phyloP scores from a whole-genome alignment of 1,140 invertebrate genomes.

The Apis laboriosa region DNA sequence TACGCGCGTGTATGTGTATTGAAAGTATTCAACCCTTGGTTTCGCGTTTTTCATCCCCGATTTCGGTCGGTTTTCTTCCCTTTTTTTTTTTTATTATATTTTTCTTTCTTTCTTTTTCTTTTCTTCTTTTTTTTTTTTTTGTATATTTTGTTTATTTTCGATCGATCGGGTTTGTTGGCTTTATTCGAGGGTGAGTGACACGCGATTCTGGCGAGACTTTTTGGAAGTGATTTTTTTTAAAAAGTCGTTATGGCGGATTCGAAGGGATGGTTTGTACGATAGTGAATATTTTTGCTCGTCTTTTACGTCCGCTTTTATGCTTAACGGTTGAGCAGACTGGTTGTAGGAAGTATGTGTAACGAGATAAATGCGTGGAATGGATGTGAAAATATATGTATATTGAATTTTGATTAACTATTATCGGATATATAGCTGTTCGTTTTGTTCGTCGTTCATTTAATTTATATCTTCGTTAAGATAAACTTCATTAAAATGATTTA shows the following conservation, averaged over 20 bases:
- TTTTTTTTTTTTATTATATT: too few relatives aligned
- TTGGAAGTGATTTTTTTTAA: not conserved
- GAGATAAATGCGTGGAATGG: too few relatives aligned
- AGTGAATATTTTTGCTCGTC: not conserved
- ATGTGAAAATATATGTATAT: too few relatives aligned
- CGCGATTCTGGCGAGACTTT: not conserved
- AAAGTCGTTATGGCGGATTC: not conserved
- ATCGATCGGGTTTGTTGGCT: not conserved
- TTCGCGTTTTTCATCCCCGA: not conserved
- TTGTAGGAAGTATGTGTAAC: too few relatives aligned
- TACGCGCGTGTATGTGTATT: not conserved
- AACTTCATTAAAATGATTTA: too few relatives aligned
- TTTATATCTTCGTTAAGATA: too few relatives aligned
- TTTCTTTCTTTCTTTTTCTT: not conserved
- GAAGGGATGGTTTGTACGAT: not conserved
- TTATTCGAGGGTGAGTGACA: not conserved
- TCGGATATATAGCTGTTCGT: too few relatives aligned
- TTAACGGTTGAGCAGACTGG: too few relatives aligned
- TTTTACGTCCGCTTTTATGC: too few relatives aligned
- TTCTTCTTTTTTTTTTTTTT: not conserved
- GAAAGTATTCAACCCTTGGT: not conserved
- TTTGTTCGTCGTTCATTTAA: too few relatives aligned
- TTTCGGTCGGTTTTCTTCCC: not conserved
- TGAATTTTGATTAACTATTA: too few relatives aligned
- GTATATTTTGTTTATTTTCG: not conserved